Evolutionary conservation across 2,888 invertebrate species (phyloP), one percentile per base, ranked within the genome.

Genomic region (Muscina levida): DNA sequence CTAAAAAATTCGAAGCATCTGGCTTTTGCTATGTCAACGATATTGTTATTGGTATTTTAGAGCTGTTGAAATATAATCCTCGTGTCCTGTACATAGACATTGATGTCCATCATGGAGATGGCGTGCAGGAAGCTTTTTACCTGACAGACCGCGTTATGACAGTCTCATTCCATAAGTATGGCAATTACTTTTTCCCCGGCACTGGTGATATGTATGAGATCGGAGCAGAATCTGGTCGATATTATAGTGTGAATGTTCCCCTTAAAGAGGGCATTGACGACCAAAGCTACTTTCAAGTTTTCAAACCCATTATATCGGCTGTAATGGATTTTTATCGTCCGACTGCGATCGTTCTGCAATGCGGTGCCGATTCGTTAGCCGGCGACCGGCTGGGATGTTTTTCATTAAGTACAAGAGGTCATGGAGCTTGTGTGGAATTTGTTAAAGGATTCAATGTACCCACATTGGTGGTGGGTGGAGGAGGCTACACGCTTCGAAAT

Each of bases 161-260:
- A 0, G 98, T 99, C 0, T 98, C 98, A 57, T 99, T 99, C 90
- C 99, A 99, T 88, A 99, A 99, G 91, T 99, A 98, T 88, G 99
- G 99, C 1, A 97, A 97, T 87, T 97, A 96, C 87, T 99, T 98
- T 90, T 99, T 99, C 88, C 99, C 99, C 0, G 98, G 99, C 0
- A 99, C 99, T 0, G 99, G 99, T 0, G 98, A 98, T 89, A 98
- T 99, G 98, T 98, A 97, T 90, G 99, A 99, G 91, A 94, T 98
- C 66, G 99, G 99, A 0, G 96, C 97, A 0, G 98, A 98, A 89
- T 96, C 96, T 87, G 99, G 99, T 0, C 92, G 97, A 68, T 98
- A 98, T 89, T 99, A 99, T 89, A 98, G 98, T 0, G 97, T 99
- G 0, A 99, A 99, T 92, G 98, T 99, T 0, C 99, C 99, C 0